Evolutionary conservation across 2,113 vertebrate genomes (phyloP).

Genomic region (Triplophysa siluroides): DNA sequence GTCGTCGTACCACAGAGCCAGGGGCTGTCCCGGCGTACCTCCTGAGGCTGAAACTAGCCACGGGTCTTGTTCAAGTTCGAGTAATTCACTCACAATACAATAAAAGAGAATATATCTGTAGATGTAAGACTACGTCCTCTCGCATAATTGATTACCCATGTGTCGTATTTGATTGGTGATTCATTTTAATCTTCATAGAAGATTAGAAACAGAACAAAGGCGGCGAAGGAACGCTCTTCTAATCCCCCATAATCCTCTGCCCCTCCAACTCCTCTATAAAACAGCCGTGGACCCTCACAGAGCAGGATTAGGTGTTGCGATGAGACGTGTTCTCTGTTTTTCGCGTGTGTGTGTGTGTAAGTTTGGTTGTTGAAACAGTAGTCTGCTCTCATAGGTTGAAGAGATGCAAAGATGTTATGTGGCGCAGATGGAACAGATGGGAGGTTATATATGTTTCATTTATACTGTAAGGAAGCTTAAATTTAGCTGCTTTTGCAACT

Average conservation of each 20-base stretch:
- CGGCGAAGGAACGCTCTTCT: slow-evolving; percentile 43
- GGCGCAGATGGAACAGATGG: too few species aligned
- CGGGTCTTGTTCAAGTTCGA: too few species aligned
- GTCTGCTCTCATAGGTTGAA: too few species aligned
- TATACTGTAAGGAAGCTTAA: too few species aligned
- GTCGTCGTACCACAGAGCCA: too few species aligned
- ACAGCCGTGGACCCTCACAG: slow-evolving; percentile 33
- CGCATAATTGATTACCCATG: slow-evolving; percentile 5
- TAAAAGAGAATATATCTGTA: not conserved
- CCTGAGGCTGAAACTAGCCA: too few species aligned
- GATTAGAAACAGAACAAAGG: slow-evolving; percentile 51
- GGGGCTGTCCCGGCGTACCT: too few species aligned
- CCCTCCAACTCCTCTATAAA: slow-evolving; percentile 18
- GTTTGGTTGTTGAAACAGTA: too few species aligned
- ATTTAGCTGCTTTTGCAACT: too few species aligned
- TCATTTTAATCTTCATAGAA: slow-evolving; percentile 56
- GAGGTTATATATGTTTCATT: too few species aligned
- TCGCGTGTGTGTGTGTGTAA: not conserved
- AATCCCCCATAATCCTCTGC: slow-evolving; percentile 61
- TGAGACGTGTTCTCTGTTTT: not conserved
- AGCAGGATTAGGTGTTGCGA: not conserved
- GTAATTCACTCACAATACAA: not conserved
- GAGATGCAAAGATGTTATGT: too few species aligned
- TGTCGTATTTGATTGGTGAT: slow-evolving; percentile 28
- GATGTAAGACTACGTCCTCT: slow-evolving; percentile 25